phyloP scores from a whole-genome alignment of 2,888 invertebrate species.

The Polyommatus iphigenia region DNA sequence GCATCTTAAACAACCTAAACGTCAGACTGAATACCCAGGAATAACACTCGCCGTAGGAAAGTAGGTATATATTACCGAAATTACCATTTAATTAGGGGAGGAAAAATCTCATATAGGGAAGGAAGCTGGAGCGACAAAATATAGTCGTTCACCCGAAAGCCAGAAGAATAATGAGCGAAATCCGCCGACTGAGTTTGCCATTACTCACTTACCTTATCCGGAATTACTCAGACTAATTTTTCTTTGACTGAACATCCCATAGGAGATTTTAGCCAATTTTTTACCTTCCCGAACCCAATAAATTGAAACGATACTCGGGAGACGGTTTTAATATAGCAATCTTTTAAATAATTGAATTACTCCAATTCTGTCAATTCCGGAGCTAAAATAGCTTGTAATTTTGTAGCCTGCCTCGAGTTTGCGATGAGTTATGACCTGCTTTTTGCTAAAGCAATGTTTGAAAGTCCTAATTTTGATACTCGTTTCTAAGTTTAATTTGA shows the following conservation, averaged over 20 bases:
- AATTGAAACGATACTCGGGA: conserved; percentile 27
- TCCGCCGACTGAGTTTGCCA: conserved; percentile 45
- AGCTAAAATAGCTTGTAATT: conserved; percentile 47
- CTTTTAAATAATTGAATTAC: conserved; percentile 53
- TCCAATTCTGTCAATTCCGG: conserved; percentile 63
- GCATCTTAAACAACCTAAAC: background rate
- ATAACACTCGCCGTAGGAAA: background rate
- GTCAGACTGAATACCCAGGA: background rate
- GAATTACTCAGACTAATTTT: conserved; percentile 38
- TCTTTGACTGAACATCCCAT: conserved; percentile 37
- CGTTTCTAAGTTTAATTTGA: background rate
- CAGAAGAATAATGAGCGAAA: conserved; percentile 66
- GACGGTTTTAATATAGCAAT: conserved; percentile 19
- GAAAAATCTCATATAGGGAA: conserved; percentile 46
- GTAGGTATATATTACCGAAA: background rate
- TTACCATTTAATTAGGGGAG: conserved; percentile 6
- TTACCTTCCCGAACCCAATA: conserved; percentile 32
- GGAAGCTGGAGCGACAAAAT: conserved; percentile 67
- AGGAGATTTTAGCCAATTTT: conserved; percentile 36
- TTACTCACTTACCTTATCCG: conserved; percentile 34
- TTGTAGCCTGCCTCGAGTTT: background rate
- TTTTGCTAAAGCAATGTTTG: background rate
- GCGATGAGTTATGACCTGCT: background rate
- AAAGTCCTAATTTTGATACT: background rate
- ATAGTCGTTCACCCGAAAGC: conserved; percentile 65